Conservation (phyloP, 2,113 vertebrate species). For the Merops nubicus region DNA sequence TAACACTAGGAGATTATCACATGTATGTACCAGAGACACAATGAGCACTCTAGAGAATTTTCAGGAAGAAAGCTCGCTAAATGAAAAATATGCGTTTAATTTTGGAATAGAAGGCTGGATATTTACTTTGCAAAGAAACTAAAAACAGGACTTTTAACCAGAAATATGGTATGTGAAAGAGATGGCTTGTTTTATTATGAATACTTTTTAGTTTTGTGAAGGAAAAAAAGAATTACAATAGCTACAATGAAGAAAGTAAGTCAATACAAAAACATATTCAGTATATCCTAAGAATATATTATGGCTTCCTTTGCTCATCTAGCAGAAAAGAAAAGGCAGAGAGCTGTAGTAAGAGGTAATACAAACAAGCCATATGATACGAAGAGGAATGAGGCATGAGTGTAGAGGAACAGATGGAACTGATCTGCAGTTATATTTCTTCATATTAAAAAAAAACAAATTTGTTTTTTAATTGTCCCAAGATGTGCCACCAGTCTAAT, state of each 20-base stretch:
- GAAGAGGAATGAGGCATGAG: not conserved
- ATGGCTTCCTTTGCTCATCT: conserved; percentile 2
- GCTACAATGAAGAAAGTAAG: conserved; percentile 4
- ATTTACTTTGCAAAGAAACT: conserved; percentile 50
- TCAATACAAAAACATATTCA: not conserved
- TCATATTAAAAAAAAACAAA: not conserved
- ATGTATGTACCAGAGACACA: not conserved
- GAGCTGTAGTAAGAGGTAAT: not conserved
- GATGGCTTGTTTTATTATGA: conserved; percentile 6
- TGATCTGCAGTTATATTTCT: conserved; percentile 14
- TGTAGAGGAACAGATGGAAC: conserved; percentile 35
- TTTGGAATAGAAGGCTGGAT: not conserved
- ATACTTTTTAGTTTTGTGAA: not conserved
- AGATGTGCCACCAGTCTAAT: not conserved
- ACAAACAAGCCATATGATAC: not conserved
- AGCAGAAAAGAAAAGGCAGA: not conserved
- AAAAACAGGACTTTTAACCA: conserved; percentile 35
- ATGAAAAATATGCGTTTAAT: not conserved
- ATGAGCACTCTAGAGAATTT: not conserved
- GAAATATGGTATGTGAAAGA: not conserved
- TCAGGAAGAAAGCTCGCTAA: not conserved
- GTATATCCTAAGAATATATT: not conserved
- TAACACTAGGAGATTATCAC: not conserved
- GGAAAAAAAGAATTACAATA: conserved; percentile 26
- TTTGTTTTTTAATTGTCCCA: conserved; percentile 11